Conservation (phyloP, 2,113 vertebrate genomes). For the Menura novaehollandiae region DNA sequence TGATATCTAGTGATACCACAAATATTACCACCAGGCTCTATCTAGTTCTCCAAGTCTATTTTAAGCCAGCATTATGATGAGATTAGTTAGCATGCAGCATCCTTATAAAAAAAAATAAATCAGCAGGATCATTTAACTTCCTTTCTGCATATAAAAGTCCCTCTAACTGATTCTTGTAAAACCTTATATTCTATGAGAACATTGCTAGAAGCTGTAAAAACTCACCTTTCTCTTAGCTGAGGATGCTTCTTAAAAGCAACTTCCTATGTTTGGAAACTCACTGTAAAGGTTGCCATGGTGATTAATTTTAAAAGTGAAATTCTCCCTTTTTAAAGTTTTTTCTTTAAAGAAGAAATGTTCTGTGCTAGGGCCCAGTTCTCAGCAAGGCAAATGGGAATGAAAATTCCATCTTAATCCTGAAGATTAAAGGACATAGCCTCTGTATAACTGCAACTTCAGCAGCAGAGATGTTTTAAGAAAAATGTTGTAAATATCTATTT, state of each 20-base stretch:
- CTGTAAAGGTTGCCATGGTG: slow-evolving; percentile 60
- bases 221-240: slow-evolving; percentile 53
- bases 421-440: neutral
- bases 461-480: neutral
- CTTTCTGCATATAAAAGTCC: neutral
- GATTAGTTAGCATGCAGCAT: neutral
- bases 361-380: neutral
- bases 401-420: neutral
- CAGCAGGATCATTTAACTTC: neutral
- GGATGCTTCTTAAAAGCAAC: slow-evolving; percentile 47
- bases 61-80: slow-evolving; percentile 4
- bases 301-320: slow-evolving; percentile 63
- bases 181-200: neutral
- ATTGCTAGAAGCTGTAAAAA: slow-evolving; percentile 36
- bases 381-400: neutral
- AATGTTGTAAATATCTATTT: neutral
- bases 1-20: neutral
- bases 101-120: neutral
- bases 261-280: slow-evolving; percentile 62
- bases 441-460: neutral
- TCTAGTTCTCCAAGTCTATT: slow-evolving; percentile 40
- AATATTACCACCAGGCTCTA: neutral
- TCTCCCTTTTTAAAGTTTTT: slow-evolving; percentile 48
- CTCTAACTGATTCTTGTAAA: neutral
- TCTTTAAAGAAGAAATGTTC: slow-evolving; percentile 54